Evolutionary conservation across 2,888 invertebrate genomes (phyloP), one percentile per base, ranked within the genome.

Genomic region (Abscondita cerata): DNA sequence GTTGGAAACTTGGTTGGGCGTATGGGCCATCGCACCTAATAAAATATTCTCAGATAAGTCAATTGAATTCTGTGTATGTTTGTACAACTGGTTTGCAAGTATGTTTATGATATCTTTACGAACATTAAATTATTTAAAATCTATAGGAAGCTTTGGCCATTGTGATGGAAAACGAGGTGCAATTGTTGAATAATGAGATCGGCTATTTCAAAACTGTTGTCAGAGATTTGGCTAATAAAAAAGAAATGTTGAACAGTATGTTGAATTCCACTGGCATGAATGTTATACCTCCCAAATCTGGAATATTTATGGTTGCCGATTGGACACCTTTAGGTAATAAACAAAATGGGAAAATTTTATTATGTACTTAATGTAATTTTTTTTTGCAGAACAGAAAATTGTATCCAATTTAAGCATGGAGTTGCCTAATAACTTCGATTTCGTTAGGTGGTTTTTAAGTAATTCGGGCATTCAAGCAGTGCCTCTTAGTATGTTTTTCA

Each of bases 1-100:
- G 98, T 2, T 96, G 96, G 96, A 97, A 93, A 84, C 87, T 89
- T 1, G 98, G 98, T 52, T 99, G 98, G 98, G 94, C 94, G 0
- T 94, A 98, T 78, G 98, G 93, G 0, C 97, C 98, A 0, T 86
- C 87, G 0, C 79, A 87, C 61, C 83, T 99, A 6, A 87, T 98
- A 75, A 78, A 82, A 38, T 93, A 96, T 77, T 79, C 96, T 57
- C 90, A 93, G 77, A 87, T 92, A 68, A 90, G 97, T 16, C 98
- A 98, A 80, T 97, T 98, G 81, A 98, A 98, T 83, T 90, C 90
- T 69, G 89, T 96, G 0, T 98, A 97, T 78, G 95, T 95, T 0
- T 95, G 93, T 76, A 85, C 88, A 11, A 98, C 98, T 0, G 95
- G 96, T 0, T 80, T 93, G 59, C 96, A 92, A 83, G 89, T 89